Percentiles rank a stretch among this genome's conserved stretches.
phyloP scores from a whole-genome alignment of 2,888 invertebrate genomes.

The Pyrocoelia pectoralis region DNA sequence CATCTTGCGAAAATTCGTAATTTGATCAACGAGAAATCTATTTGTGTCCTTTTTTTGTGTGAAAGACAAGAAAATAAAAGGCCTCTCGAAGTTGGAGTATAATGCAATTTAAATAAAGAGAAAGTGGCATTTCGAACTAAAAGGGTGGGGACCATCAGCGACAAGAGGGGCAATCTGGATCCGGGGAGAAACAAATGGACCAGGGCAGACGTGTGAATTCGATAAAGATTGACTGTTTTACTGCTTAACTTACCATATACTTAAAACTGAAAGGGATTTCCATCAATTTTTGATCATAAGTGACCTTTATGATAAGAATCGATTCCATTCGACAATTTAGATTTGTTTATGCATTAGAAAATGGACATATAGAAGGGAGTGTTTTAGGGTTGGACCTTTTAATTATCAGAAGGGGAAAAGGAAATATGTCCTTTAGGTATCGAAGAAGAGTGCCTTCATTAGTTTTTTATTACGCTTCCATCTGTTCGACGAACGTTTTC shows the following conservation, averaged over 20 bases:
- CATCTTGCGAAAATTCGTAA: conserved; percentile 27
- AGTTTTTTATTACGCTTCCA: conserved; percentile 22
- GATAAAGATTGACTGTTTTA: conserved; percentile 54
- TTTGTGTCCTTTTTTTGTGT: conserved; percentile 36
- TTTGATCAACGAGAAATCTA: conserved; percentile 40
- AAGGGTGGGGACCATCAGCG: conserved; percentile 39
- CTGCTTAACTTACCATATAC: conserved; percentile 31
- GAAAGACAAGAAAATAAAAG: conserved; percentile 31
- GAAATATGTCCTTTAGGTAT: conserved; percentile 38
- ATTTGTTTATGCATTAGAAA: conserved; percentile 50
- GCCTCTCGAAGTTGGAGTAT: conserved; percentile 51
- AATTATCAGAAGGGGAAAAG: conserved; percentile 48
- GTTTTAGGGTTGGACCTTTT: conserved; percentile 51
- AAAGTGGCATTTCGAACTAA: conserved; percentile 53
- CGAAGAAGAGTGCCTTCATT: conserved; percentile 28
- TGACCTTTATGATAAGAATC: too few relatives aligned
- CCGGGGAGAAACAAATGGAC: conserved; percentile 54
- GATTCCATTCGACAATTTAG: conserved; percentile 19
- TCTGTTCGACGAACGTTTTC: not conserved
- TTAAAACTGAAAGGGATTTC: conserved; percentile 14
- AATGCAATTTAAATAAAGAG: conserved; percentile 61
- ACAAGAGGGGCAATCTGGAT: conserved; percentile 52
- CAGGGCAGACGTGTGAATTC: conserved; percentile 57
- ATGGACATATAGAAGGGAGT: conserved; percentile 48
- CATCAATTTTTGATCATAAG: too few relatives aligned